These are phyloP conservation scores for Trissolcus japonicus DNA, from an alignment of 2,888 invertebrate genomes.

Conservation along the genomic window DNA sequence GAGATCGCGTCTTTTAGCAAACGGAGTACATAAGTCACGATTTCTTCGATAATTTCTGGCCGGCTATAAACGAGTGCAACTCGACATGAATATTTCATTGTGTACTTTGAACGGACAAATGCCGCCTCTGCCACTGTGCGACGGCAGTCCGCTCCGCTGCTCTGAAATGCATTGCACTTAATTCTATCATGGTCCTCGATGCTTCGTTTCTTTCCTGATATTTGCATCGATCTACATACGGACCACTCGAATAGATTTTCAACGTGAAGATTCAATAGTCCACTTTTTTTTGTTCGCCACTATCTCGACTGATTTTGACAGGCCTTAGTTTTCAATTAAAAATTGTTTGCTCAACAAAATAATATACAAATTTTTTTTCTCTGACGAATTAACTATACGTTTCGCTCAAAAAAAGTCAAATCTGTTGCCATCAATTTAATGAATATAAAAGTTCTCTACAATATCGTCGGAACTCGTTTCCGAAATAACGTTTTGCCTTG, in stretches of 20 bases:
- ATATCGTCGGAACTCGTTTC: not conserved
- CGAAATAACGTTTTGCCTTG: not conserved
- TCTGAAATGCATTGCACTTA: slow-evolving; percentile 52
- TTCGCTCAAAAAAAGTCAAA: no score
- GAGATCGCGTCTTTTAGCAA: slow-evolving; percentile 50
- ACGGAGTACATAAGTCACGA: slow-evolving; percentile 60
- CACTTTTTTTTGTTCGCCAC: slow-evolving; percentile 15
- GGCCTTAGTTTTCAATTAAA: not conserved
- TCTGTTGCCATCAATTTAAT: no score
- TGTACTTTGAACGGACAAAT: slow-evolving; percentile 61
- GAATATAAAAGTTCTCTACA: not conserved
- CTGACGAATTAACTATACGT: no score
- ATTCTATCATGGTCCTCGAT: slow-evolving; percentile 39
- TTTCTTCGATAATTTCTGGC: slow-evolving; percentile 62
- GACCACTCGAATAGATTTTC: slow-evolving; percentile 29
- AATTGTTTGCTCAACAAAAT: no score
- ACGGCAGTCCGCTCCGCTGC: slow-evolving; percentile 33
- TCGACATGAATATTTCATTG: slow-evolving; percentile 68
- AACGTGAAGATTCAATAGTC: slow-evolving; percentile 7
- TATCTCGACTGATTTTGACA: slow-evolving; percentile 14
- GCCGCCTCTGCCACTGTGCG: slow-evolving; percentile 47
- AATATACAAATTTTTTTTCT: no score
- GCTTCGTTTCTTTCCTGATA: slow-evolving; percentile 32
- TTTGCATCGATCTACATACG: slow-evolving; percentile 51
- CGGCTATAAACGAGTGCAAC: slow-evolving; percentile 59